These are phyloP conservation scores for Orchestes rusci DNA, from an alignment of 2,888 invertebrate genomes.

Conservation along the genomic window DNA sequence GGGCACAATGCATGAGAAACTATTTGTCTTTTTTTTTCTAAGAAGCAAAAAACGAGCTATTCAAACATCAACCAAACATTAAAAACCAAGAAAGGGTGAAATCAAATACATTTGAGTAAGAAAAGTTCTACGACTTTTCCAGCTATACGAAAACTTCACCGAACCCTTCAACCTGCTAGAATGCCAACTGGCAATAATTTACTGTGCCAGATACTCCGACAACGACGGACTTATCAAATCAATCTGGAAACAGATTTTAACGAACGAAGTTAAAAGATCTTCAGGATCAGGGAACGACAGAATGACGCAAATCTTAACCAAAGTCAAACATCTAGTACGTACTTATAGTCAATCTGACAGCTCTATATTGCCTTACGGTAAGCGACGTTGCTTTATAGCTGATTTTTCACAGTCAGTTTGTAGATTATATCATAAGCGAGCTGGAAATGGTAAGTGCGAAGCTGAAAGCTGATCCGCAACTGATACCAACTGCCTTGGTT, in stretches of 20 bases:
- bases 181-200: constrained; percentile 89
- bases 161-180: constrained; percentile 87
- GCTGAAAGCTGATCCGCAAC: constrained; percentile 60
- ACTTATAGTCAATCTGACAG: constrained; percentile 74
- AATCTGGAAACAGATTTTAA: constrained; percentile 83
- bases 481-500: constrained; percentile 71
- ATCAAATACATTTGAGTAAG: too few species aligned
- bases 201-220: constrained; percentile 91
- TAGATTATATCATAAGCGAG: constrained; percentile 72
- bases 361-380: constrained; percentile 85
- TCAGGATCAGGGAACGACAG: constrained; percentile 49
- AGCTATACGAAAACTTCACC: constrained; percentile 88
- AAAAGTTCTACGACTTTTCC: too few species aligned
- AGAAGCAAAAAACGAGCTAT: too few species aligned
- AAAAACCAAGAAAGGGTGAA: too few species aligned
- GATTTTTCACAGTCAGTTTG: too few species aligned
- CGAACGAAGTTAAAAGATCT: constrained; percentile 46
- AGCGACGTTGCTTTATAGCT: too few species aligned
- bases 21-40: too few species aligned
- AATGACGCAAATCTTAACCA: constrained; percentile 63
- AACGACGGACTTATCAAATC: constrained; percentile 67
- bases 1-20: too few species aligned
- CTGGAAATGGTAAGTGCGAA: constrained; percentile 72
- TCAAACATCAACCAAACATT: too few species aligned
- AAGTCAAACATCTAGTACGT: constrained; percentile 68